Conservation (phyloP, 2,797 vertebrate species). For the Ibycter americanus region DNA sequence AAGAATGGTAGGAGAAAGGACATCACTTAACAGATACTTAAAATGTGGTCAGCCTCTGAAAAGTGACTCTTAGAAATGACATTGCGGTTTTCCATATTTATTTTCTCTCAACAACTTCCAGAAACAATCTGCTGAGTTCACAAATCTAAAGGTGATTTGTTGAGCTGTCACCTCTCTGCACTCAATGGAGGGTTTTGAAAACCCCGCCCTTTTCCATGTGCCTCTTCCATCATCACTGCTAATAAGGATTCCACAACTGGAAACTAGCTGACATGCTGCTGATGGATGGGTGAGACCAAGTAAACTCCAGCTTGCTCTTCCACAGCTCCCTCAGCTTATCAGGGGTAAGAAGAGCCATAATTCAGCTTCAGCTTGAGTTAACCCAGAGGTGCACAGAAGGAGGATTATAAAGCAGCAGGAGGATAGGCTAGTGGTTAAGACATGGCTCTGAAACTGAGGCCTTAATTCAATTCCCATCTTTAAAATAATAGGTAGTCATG, state of each 20-base stretch:
- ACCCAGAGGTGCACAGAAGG: neutral
- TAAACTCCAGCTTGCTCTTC: constrained; percentile 4
- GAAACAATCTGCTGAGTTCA: constrained; percentile 69
- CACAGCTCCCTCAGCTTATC: neutral
- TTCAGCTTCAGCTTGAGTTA: neutral
- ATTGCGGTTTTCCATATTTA: constrained; percentile 71
- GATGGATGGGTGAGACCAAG: constrained; percentile 31
- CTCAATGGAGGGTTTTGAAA: constrained; percentile 6
- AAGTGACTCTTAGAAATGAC: constrained; percentile 66
- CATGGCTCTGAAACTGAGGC: neutral
- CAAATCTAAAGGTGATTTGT: constrained; percentile 62
- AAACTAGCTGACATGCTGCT: constrained; percentile 18
- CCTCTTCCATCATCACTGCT: constrained; percentile 40
- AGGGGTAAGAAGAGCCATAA: neutral
- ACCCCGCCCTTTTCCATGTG: neutral
- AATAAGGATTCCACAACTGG: constrained; percentile 24
- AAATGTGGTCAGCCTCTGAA: constrained; percentile 67
- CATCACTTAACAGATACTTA: constrained; percentile 73
- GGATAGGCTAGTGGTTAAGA: neutral
- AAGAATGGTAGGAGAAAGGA: constrained; percentile 51
- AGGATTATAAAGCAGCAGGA: neutral
- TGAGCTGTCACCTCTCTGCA: constrained; percentile 13
- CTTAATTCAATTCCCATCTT: neutral
- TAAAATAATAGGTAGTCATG: neutral
- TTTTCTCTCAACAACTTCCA: constrained; percentile 68